Conservation (phyloP, 1,140 invertebrate genomes). For the Trichonephila clavata region DNA sequence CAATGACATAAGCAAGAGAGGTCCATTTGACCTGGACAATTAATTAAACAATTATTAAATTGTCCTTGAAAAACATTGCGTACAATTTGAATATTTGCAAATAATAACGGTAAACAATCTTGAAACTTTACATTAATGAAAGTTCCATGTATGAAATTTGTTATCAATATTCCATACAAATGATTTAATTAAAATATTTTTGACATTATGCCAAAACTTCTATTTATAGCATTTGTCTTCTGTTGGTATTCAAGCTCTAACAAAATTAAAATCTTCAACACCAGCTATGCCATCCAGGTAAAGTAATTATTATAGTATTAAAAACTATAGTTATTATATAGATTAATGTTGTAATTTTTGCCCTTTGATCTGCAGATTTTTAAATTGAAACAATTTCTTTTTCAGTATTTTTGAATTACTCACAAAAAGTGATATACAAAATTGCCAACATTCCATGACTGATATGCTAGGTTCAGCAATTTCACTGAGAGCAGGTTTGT, state of each 20-base stretch:
- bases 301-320: background rate
- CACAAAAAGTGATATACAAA: conserved; percentile 90
- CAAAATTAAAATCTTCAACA: conserved; percentile 81
- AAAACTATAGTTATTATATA: background rate
- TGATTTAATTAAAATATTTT: no score
- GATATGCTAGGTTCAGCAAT: conserved; percentile 90
- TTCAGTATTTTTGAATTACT: conserved; percentile 86
- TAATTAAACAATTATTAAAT: no score
- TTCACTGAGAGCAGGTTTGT: conserved; percentile 90
- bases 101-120: no score
- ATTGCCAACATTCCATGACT: conserved; percentile 90
- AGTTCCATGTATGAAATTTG: no score
- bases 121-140: no score
- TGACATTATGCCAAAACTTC: no score
- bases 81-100: no score
- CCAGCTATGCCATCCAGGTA: conserved; percentile 80
- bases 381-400: conserved; percentile 16
- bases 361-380: no score
- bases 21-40: no score
- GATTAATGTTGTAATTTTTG: background rate
- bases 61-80: no score
- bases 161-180: no score
- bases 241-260: conserved; percentile 85
- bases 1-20: no score
- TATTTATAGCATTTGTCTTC: conserved; percentile 84